Evolutionary conservation across 2,888 invertebrate species (phyloP).

Genomic region (Campaea margaritaria): DNA sequence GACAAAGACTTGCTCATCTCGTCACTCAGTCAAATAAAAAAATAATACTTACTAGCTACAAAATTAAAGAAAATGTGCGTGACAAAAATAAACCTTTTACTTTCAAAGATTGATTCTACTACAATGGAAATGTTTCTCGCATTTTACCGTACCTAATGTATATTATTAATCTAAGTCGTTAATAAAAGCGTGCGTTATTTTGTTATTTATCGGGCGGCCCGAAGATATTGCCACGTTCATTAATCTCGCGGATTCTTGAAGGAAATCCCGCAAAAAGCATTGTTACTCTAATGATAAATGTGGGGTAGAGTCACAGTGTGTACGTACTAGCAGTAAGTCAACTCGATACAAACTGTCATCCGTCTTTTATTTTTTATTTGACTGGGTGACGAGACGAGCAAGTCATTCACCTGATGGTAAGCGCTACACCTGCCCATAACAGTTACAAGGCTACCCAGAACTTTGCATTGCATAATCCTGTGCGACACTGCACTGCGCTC

Average conservation of each 20-base stretch:
- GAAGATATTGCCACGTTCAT: slow-evolving; percentile 79
- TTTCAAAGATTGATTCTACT: slow-evolving; percentile 15
- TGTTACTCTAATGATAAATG: slow-evolving; percentile 81
- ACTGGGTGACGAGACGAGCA: no score
- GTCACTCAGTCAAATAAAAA: no score
- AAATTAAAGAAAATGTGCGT: slow-evolving; percentile 5
- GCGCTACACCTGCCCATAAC: no score
- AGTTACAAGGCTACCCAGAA: no score
- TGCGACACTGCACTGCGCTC: no score
- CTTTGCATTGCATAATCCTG: no score
- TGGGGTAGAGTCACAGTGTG: slow-evolving; percentile 46
- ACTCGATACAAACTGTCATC: neutral
- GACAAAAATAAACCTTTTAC: slow-evolving; percentile 5
- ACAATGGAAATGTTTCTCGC: slow-evolving; percentile 19
- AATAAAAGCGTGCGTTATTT: slow-evolving; percentile 74
- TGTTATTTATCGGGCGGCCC: slow-evolving; percentile 79
- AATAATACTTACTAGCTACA: no score
- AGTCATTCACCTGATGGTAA: no score
- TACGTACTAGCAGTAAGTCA: slow-evolving; percentile 14
- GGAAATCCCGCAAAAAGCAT: slow-evolving; percentile 81
- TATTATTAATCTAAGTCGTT: slow-evolving; percentile 55
- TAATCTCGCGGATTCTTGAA: slow-evolving; percentile 80
- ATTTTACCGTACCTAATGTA: slow-evolving; percentile 26
- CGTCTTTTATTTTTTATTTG: no score
- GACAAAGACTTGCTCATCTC: no score